Conservation (phyloP, 2,113 vertebrate genomes). For the pig (Sus scrofa) region T2T-Sscrofa CM000817.6:162603001-162603500, state of each 20-base stretch:
- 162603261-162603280: accelerated
- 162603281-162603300: not conserved
- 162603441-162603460: not conserved
- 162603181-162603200: not conserved
- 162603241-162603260: not conserved
- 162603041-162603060: not conserved
- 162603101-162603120: not conserved
- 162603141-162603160: not conserved
- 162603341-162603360: not conserved
- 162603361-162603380: not conserved
- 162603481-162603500: not conserved
- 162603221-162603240: accelerated
- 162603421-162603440: not conserved
- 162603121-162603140: not conserved
- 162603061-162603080: not conserved
- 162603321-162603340: not conserved
- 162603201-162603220: accelerated
- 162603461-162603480: not conserved
- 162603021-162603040: not conserved
- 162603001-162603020: not conserved
- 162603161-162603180: accelerated
- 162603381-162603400: not conserved
- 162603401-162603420: not conserved
- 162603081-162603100: not conserved
- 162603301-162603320: not conserved